Evolutionary conservation across 2,888 invertebrate species (phyloP), one percentile per base, ranked within the genome.

Genomic region (Leptinotarsa peninsularis): DNA sequence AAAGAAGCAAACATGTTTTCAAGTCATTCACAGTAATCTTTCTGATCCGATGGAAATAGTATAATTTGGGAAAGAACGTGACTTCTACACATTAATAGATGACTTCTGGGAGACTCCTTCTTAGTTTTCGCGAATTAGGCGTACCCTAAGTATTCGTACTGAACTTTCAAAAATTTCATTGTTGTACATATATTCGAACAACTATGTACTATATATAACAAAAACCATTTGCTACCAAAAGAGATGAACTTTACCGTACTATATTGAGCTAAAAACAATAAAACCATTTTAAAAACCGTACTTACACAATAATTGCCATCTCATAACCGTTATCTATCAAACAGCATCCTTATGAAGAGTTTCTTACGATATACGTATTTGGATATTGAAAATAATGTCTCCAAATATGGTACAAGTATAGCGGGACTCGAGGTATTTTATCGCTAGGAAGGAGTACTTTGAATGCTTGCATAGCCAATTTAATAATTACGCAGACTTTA

Each of bases 291-390:
- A 52, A 52, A 52, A 52, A 17, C n/a, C n/a, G 2, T 52, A 52
- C 52, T 17, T 15, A 58, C 58, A 63, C 63, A 63, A 33, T 63
- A 43, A 63, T 63, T 14, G 58, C 63, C n/a, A 17, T 63, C 33
- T 63, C 63, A 63, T 63, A 63, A 63, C 63, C n/a, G 63, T 63
- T 63, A 63, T 63, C 63, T 63, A 10, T 63, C 43, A 4, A 63
- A 63, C 63, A 63, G 4, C 43, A 43, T 63, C 63, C 63, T 18
- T 63, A 63, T n/a, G 33, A 27, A 18, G 63, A 43, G n/a, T 43
- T 63, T 63, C 15, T 60, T 60, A 21, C 27, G 60, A 60, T 15
- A 18, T 63, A 63, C 63, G 63, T 63, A 63, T 63, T 63, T 33
- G 63, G 63, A n/a, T 15, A 13, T 33, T 17, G 5, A 63, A 33